Evolutionary conservation across 2,113 vertebrate genomes (phyloP), one percentile per base, ranked within the genome.

Genomic region (Calidris pugnax): DNA sequence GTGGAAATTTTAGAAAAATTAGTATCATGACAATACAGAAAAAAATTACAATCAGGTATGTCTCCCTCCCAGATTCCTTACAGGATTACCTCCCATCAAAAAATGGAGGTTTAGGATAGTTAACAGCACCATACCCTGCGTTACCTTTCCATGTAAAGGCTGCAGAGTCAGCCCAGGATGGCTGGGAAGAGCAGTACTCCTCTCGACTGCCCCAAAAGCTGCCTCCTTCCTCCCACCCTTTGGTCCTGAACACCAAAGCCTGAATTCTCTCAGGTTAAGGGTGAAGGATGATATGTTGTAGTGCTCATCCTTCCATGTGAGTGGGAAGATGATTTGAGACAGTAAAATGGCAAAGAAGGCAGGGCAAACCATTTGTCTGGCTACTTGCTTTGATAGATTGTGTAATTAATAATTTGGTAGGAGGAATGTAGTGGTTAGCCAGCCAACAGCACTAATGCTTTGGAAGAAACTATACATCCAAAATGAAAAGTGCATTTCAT

Each of bases 401-500:
- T 57, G 10, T 71, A 60, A 90, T 92, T 87, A 95, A 90, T 90
- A 78, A 92, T 86, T 92, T 53, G 53, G 35, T 90, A 87, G 83
- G 56, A 87, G 27, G 53, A 93, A 74, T 47, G 47, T 48, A 78
- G 47, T 75, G 45, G 64, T 93, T 89, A 96, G 12, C 43, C 56
- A 94, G 88, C 76, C 62, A 93, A 86, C 85, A 94, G 22, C 68
- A 72, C 14, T 87, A 87, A 85, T 81, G 80, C 48, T 89, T 90
- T 95, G 89, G 66, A 93, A 89, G 56, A 87, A 85, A 32, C 51
- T 92, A 85, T 89, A 56, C 37, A 56, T 81, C n/a, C 43, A 73
- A 86, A 89, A 93, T 72, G 62, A 90, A 95, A 88, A 91, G 76
- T 57, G 41, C 32, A 72, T 89, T 96, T 95, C 22, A 55, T 90